phyloP scores from a whole-genome alignment of 2,113 vertebrate genomes.

The Anguilla rostrata region DNA sequence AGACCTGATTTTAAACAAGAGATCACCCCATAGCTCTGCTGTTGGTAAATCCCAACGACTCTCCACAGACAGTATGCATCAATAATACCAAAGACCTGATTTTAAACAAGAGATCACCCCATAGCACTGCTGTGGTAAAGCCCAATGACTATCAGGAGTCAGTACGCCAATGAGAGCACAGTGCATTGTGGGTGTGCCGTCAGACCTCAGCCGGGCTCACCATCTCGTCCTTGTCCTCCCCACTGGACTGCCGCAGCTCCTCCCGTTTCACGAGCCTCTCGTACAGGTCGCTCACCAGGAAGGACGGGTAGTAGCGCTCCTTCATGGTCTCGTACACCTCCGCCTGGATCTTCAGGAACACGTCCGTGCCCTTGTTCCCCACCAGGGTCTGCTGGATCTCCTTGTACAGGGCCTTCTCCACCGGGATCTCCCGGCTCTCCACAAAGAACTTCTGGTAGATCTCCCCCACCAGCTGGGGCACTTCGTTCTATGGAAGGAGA shows the following conservation, averaged over 20 bases:
- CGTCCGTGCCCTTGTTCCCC: constrained; percentile 92
- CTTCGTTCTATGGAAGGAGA: constrained; percentile 78
- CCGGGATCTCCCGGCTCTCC: constrained; percentile 90
- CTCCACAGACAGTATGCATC: too few species aligned
- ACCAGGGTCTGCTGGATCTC: constrained; percentile 97
- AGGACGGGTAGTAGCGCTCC: constrained; percentile 94
- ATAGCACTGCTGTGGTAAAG: neutral
- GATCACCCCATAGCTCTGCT: neutral
- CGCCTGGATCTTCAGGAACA: constrained; percentile 87
- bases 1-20: neutral
- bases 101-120: neutral
- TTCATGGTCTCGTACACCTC: constrained; percentile 87
- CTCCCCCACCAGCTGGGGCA: constrained; percentile 93
- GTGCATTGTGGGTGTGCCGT: neutral
- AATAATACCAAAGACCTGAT: too few species aligned
- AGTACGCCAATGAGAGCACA: too few species aligned
- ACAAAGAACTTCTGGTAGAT: constrained; percentile 99
- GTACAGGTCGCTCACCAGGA: constrained; percentile 92
- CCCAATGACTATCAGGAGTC: too few species aligned
- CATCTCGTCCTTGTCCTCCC: constrained; percentile 81
- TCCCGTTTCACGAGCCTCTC: constrained; percentile 82
- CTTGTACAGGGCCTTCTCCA: constrained; percentile 93
- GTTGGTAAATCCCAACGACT: too few species aligned
- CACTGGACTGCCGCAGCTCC: constrained; percentile 75
- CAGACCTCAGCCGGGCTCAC: constrained; percentile 65